Conservation (phyloP, 1,140 invertebrate species). For the Asobara japonica region DNA sequence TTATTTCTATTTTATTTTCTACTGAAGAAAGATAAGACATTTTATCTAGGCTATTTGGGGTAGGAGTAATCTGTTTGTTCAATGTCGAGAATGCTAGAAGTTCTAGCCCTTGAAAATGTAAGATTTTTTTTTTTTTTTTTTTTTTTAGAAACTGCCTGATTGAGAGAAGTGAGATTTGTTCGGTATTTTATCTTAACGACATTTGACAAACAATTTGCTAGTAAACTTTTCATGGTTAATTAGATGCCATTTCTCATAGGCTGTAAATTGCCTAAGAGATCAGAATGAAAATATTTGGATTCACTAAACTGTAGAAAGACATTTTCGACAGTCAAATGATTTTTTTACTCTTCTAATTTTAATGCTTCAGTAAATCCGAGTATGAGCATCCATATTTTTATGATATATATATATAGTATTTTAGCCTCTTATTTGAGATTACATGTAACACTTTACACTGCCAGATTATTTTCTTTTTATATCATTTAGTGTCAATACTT, state of each 20-base stretch:
- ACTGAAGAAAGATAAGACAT: not conserved
- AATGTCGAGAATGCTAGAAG: slow-evolving; percentile 24
- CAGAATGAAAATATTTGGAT: slow-evolving; percentile 1
- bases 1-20: not conserved
- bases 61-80: slow-evolving; percentile 25
- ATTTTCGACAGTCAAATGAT: slow-evolving; percentile 23
- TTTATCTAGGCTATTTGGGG: not conserved
- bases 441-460: slow-evolving; percentile 7
- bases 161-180: not conserved
- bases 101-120: not conserved
- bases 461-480: slow-evolving; percentile 10
- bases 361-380: not conserved
- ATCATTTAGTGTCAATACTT: not conserved
- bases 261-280: not conserved
- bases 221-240: not conserved
- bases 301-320: not conserved
- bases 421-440: not conserved
- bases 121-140: not conserved
- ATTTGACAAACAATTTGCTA: slow-evolving; percentile 20
- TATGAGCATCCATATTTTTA: not conserved
- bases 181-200: not conserved
- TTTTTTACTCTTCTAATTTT: slow-evolving; percentile 19
- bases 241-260: not conserved
- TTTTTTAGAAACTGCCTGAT: not conserved
- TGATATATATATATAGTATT: not conserved